These are phyloP conservation scores for Pipa parva DNA, from an alignment of 2,113 vertebrate genomes.

Conservation along the genomic window DNA sequence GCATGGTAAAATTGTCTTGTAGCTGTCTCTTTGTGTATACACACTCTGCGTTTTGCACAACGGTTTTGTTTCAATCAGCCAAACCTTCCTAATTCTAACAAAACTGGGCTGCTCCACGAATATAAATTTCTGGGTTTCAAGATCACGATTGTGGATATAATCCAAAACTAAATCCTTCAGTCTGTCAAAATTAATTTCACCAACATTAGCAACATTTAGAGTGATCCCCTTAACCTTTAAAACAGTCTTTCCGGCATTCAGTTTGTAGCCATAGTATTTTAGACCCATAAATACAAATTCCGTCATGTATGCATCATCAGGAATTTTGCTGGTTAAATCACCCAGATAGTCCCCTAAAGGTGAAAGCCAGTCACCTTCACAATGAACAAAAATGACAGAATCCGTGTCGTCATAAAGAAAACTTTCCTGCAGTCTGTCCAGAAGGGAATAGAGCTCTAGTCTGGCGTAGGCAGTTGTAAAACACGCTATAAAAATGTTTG, in stretches of 20 bases:
- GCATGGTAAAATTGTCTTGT: no score
- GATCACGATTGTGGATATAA: no score
- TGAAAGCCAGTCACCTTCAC: neutral
- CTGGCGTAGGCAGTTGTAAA: neutral
- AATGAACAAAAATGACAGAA: conserved; percentile 1
- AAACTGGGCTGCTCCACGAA: no score
- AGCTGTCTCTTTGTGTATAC: no score
- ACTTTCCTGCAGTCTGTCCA: neutral
- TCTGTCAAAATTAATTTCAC: no score
- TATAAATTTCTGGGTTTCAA: no score
- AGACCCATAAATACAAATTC: conserved; percentile 6
- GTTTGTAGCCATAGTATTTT: neutral
- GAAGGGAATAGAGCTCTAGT: conserved; percentile 3
- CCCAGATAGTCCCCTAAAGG: neutral
- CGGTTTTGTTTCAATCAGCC: no score
- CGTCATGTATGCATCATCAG: neutral
- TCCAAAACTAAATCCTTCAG: no score
- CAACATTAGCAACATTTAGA: neutral
- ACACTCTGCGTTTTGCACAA: no score
- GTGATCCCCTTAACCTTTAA: conserved; percentile 7
- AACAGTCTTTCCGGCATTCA: neutral
- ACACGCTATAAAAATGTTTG: neutral
- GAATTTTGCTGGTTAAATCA: conserved; percentile 4
- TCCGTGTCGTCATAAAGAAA: conserved; percentile 3
- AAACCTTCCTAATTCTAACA: no score